Percentiles rank a stretch among this genome's conserved stretches.
phyloP scores from a whole-genome alignment of 30 jellyfish, hydroid and myxozoan species.

The Aurelia sp. region DNA sequence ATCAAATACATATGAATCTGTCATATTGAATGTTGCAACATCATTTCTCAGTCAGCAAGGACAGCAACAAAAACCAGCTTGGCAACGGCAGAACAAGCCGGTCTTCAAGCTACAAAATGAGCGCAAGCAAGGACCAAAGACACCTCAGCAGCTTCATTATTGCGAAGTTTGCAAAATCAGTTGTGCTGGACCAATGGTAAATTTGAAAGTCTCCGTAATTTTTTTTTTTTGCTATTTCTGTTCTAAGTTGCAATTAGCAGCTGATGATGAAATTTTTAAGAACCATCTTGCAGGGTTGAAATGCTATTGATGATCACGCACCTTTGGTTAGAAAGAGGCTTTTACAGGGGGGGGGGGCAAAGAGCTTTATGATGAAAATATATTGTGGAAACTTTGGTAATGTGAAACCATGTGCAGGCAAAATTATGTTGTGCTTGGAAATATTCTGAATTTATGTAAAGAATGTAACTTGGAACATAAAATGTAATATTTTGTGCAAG shows the following conservation, averaged over 20 bases:
- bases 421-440: no score
- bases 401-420: no score
- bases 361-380: no score
- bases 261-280: conserved; percentile 46
- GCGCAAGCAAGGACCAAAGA: conserved; percentile 78
- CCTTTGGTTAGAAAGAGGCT: conserved; percentile 41
- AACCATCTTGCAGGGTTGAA: conserved; percentile 80
- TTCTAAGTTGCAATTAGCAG: background rate
- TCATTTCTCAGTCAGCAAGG: conserved; percentile 90
- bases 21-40: conserved; percentile 95
- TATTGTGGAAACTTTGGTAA: no score
- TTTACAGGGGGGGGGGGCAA: no score
- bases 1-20: conserved; percentile 89
- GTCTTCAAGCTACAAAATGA: conserved; percentile 78
- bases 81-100: conserved; percentile 95
- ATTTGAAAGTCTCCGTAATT: background rate
- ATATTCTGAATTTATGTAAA: no score
- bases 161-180: conserved; percentile 98
- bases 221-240: no score
- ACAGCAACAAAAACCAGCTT: conserved; percentile 77
- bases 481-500: no score
- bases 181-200: conserved; percentile 98
- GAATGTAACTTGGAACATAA: no score
- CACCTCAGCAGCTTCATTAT: conserved; percentile 92
- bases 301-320: conserved; percentile 36